Base-by-base conservation (phyloP, 2,113 vertebrate genomes). In the Ailuropoda melanoleuca region DNA sequence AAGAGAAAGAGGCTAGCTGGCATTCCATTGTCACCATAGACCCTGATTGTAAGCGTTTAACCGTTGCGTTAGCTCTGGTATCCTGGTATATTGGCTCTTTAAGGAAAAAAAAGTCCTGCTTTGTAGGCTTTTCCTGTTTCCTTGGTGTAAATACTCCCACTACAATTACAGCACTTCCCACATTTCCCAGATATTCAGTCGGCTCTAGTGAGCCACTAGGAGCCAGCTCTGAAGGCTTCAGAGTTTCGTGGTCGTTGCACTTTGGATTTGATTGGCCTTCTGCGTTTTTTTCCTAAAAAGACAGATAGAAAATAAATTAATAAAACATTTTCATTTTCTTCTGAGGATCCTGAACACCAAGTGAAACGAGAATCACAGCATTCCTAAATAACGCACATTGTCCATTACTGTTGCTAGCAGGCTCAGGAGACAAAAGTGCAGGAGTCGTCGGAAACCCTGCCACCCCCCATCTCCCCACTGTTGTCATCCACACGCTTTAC, bases 1-100 rank as follows among this genome's bases (percentile, higher is more conserved):
- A 6, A 62, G 9, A 55, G 66, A 62, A 58, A 15, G 10, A n/a
- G 46, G 43, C 56, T 29, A 1, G 6, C 4, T 53, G 43, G 11
- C 8, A 0, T 31, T 68, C 39, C 1, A 0, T 9, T 9, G 0
- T 48, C 78, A 6, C 7, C n/a, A 0, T 0, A 31, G 53, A 58
- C 29, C 15, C 50, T 15, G 4, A 46, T 6, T 2, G 1, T 34
- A 17, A 29, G n/a, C 15, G 6, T 48, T 13, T 26, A 24, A 6
- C 19, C 24, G 24, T 17, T 46, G 9, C 46, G 46, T 48, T 21
- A 43, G 11, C 13, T 14, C 0, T 46, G 13, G 8, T n/a, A 23
- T 21, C n/a, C 48, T 77, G 39, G 19, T 12, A 39, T 9, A 21
- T 13, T n/a, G 15, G 56, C 34, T 91, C 50, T 39, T 34, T 46